Conservation (phyloP, 2,113 vertebrate genomes). For the Hassar affinis region DNA sequence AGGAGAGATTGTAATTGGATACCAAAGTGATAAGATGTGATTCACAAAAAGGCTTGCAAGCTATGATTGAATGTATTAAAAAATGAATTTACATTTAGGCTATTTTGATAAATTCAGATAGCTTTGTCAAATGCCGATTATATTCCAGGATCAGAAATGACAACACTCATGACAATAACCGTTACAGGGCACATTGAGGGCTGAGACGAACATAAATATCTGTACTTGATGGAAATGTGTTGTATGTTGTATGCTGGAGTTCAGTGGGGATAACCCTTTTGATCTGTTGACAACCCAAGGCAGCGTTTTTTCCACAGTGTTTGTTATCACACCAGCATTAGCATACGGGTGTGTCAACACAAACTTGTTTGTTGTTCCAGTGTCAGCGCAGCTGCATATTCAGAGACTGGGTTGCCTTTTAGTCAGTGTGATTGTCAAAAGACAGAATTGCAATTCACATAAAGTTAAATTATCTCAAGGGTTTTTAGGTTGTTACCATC, state of each 20-base stretch:
- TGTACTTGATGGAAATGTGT: constrained; percentile 26
- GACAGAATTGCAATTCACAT: background rate
- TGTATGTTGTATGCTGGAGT: constrained; percentile 45
- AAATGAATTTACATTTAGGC: background rate
- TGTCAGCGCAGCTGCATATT: constrained; percentile 45
- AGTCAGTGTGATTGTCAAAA: background rate
- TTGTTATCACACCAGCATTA: constrained; percentile 53
- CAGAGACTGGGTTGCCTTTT: constrained; percentile 15
- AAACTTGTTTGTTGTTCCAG: constrained; percentile 50
- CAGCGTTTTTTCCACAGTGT: constrained; percentile 51
- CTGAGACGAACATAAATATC: constrained; percentile 36
- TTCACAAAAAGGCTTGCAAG: constrained; percentile 14
- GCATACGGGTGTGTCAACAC: constrained; percentile 45
- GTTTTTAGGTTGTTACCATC: background rate
- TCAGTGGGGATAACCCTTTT: constrained; percentile 49
- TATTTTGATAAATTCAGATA: background rate
- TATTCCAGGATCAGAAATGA: background rate
- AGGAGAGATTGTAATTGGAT: constrained; percentile 30
- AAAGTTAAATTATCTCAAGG: background rate
- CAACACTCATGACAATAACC: background rate
- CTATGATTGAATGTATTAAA: background rate
- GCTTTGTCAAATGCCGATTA: background rate
- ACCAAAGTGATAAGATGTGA: background rate
- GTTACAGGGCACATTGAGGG: background rate
- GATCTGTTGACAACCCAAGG: constrained; percentile 51